A percentile compares a stretch with the other conserved stretches of the same genome.
These are phyloP conservation scores for Scaptomyza flava DNA, from an alignment of 2,888 invertebrate genomes.

Conservation along the genomic window DNA sequence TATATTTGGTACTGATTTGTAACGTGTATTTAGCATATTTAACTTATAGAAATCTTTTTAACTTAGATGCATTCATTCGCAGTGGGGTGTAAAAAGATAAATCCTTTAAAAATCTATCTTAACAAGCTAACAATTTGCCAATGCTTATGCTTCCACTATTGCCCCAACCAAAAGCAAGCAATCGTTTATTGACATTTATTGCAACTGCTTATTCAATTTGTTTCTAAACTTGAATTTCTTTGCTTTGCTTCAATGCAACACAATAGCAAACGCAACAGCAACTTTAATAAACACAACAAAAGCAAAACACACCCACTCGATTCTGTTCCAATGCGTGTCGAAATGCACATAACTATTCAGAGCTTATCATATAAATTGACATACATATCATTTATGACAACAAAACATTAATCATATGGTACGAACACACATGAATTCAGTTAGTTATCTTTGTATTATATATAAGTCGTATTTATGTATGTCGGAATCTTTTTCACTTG, in stretches of 20 bases:
- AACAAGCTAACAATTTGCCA: constrained; percentile 17
- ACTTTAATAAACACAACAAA: constrained; percentile 15
- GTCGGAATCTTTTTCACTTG: constrained; percentile 54
- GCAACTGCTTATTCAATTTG: constrained; percentile 56
- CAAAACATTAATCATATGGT: constrained; percentile 29
- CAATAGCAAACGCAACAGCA: constrained; percentile 39
- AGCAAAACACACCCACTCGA: constrained; percentile 31
- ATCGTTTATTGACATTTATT: constrained; percentile 13
- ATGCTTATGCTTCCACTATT: constrained; percentile 41
- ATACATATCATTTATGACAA: constrained; percentile 33
- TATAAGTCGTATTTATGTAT: constrained; percentile 34
- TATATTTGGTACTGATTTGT: constrained; percentile 25
- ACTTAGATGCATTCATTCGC: constrained; percentile 21
- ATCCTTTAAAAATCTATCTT: constrained; percentile 58
- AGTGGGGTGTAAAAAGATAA: constrained; percentile 60
- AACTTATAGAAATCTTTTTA: constrained; percentile 38
- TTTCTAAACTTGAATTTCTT: constrained; percentile 43
- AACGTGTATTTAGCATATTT: constrained; percentile 44
- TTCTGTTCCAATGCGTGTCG: constrained; percentile 23
- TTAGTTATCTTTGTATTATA: constrained; percentile 27
- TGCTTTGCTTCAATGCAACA: constrained; percentile 69
- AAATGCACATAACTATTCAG: constrained; percentile 34
- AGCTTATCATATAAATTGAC: constrained; percentile 77
- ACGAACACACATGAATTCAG: constrained; percentile 35
- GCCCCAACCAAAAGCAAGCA: constrained; percentile 30